Percentiles rank a stretch among this genome's conserved stretches.
These are phyloP conservation scores for Slavum lentiscoides DNA, from an alignment of 2,888 invertebrate species.

Conservation along the genomic window DNA sequence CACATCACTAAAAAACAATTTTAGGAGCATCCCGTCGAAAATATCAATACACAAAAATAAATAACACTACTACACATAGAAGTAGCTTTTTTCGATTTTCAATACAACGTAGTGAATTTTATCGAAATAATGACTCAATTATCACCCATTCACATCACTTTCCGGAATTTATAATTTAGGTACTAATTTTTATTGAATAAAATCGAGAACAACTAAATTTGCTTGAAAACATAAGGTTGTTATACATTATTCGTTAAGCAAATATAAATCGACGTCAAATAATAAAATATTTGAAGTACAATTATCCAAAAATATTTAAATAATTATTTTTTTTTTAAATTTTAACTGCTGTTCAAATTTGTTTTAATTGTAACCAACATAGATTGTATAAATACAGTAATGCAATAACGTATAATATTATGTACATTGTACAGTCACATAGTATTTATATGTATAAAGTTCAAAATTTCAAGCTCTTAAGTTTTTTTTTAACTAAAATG, in stretches of 20 bases:
- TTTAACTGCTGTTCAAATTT: not conserved
- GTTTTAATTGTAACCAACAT: not conserved
- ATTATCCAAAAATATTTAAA: not conserved
- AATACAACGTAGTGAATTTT: not conserved
- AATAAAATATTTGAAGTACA: not conserved
- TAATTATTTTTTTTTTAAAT: too few species aligned
- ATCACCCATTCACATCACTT: constrained; percentile 10
- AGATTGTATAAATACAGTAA: too few species aligned
- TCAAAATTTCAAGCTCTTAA: too few species aligned
- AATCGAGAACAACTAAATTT: not conserved
- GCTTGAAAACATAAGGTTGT: not conserved
- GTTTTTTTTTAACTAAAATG: too few species aligned
- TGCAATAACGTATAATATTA: not conserved
- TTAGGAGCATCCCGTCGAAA: not conserved
- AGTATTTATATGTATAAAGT: too few species aligned
- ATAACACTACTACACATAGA: not conserved
- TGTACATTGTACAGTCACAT: not conserved
- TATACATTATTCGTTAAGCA: not conserved
- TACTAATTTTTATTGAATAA: constrained; percentile 2
- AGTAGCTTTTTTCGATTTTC: constrained; percentile 10
- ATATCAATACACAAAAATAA: not conserved
- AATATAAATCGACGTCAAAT: not conserved
- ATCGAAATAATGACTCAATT: not conserved
- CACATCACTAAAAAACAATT: not conserved
- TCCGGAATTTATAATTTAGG: not conserved